Conservation (phyloP, 92 coral and sea anemone genomes). For the Plumapathes pennacea region DNA sequence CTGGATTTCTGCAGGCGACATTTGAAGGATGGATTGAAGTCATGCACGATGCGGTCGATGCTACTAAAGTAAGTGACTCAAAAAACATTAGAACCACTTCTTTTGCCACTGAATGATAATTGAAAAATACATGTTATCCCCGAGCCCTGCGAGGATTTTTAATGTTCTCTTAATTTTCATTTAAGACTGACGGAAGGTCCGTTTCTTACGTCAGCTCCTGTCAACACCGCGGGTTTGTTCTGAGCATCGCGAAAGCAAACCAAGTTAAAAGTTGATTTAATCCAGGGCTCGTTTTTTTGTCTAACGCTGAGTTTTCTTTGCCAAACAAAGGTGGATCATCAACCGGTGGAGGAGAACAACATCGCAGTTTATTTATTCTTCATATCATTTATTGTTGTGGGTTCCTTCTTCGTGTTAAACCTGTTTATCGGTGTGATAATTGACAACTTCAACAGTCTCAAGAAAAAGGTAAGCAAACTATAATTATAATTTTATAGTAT, state of each 20-base stretch:
- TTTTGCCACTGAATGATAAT: no score
- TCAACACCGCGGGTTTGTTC: no score
- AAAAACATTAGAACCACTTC: neutral
- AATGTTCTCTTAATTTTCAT: no score
- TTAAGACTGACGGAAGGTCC: no score
- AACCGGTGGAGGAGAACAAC: constrained; percentile 66
- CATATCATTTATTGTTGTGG: constrained; percentile 83
- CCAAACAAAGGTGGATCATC: constrained; percentile 86
- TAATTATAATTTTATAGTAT: neutral
- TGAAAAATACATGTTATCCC: no score
- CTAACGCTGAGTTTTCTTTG: no score
- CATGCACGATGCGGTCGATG: constrained; percentile 90
- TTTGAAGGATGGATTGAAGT: constrained; percentile 97
- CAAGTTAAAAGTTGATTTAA: no score
- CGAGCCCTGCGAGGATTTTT: no score
- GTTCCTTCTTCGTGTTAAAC: constrained; percentile 86
- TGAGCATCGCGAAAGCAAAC: no score
- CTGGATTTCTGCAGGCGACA: constrained; percentile 94
- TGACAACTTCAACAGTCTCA: constrained; percentile 84
- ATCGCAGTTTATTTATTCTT: constrained; percentile 63
- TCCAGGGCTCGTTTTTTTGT: no score
- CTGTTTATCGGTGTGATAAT: constrained; percentile 91
- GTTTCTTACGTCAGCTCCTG: no score
- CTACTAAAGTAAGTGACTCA: constrained; percentile 55
- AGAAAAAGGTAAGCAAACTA: constrained; percentile 68